Base-by-base conservation (phyloP, 1,140 invertebrate genomes). In the Bombus huntii region DNA sequence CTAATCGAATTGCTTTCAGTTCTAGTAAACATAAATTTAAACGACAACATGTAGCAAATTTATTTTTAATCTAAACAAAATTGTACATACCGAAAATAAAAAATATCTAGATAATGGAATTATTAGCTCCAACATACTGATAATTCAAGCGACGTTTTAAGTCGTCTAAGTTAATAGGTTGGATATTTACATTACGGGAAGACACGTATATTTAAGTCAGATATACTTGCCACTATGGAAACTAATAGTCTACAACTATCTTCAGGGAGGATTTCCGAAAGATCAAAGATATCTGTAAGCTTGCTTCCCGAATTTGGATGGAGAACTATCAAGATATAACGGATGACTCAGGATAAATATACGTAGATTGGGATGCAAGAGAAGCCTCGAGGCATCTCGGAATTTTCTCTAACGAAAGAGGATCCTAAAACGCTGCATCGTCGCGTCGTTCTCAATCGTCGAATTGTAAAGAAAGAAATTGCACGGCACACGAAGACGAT, bases 381-480 rank as follows among this genome's bases (percentile, higher is more conserved):
- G n/a, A 44, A 70, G 28, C n/a, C 15, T 28, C 2, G 13, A n/a
- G 65, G 25, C 6, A 79, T 2, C 15, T 8, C 18, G 31, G 42
- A 76, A 75, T 66, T 57, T 39, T 28, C 59, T 44, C 6, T 34
- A 59, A 53, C 13, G 28, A 53, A 70, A 47, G 8, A 13, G 12
- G 31, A 42, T 44, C 34, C 44, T 83, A 68, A 53, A 76, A 66
- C 68, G 37, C 42, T 44, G 25, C 57, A 65, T 75, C 77, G 39
- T 31, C n/a, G 62, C 42, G 59, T 31, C n/a, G 34, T 74, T 76
- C 62, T 53, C 42, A 80, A 80, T 80, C 44, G 72, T 53, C 37
- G 47, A 70, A 77, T 68, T 31, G 62, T 13, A 77, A 68, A 57
- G 73, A 83, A 77, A 83, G 81, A 83, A 83, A 83, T 83, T 83